Conservation (phyloP, 2,113 vertebrate species). For the Fregetta grallaria region DNA sequence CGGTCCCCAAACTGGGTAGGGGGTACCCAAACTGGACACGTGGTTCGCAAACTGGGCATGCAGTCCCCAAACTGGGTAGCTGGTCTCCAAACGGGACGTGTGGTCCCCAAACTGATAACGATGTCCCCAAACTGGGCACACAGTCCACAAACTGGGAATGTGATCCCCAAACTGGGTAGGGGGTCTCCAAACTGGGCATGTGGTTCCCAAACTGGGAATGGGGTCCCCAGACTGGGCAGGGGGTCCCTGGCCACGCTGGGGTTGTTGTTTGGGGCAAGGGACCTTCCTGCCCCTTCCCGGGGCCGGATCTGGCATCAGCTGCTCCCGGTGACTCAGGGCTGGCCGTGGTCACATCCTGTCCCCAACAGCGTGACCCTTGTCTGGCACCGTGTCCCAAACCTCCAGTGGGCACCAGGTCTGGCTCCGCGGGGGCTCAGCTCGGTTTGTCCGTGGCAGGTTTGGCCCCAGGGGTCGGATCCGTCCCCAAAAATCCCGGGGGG, state of each 20-base stretch:
- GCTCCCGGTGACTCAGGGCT: not conserved
- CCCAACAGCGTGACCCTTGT: accelerated
- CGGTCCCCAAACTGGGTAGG: too few species aligned
- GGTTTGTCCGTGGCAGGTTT: accelerated
- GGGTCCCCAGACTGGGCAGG: not conserved
- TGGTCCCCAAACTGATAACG: too few species aligned
- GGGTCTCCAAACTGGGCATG: too few species aligned
- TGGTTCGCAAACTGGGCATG: too few species aligned
- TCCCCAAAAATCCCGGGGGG: accelerated
- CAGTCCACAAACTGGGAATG: too few species aligned
- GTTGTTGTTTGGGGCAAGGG: too few species aligned
- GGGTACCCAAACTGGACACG: too few species aligned
- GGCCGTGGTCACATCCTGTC: not conserved
- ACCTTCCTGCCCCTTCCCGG: not conserved
- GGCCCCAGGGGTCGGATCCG: accelerated
- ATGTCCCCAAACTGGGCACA: too few species aligned
- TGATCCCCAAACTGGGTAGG: too few species aligned
- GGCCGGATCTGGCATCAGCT: not conserved
- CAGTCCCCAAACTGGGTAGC: too few species aligned
- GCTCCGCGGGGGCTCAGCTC: not conserved
- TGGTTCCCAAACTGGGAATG: not conserved
- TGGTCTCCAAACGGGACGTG: too few species aligned
- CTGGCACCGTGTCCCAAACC: not conserved
- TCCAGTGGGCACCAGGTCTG: accelerated
- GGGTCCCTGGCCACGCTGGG: accelerated